These are phyloP conservation scores for Leptinotarsa lineolata DNA, from an alignment of 1,140 invertebrate genomes.

Conservation along the genomic window DNA sequence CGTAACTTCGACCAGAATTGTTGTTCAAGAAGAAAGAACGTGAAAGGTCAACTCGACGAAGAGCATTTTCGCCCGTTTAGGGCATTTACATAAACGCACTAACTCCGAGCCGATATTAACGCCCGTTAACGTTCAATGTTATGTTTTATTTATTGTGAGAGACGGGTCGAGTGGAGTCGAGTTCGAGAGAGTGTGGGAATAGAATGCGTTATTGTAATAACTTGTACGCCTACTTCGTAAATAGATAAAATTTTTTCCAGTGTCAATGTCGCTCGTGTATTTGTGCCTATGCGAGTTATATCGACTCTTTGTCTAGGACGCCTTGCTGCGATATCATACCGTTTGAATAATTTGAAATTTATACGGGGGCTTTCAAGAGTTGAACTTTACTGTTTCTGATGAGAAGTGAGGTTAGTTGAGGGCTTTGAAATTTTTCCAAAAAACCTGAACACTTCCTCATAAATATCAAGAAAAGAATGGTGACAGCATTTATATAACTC, in stretches of 20 bases:
- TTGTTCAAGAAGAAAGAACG: background rate
- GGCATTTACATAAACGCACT: slow-evolving; percentile 4
- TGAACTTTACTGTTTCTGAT: too few species aligned
- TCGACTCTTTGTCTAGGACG: background rate
- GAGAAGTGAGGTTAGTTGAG: too few species aligned
- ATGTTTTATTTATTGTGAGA: slow-evolving; percentile 9
- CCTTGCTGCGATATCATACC: background rate
- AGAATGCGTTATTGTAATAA: slow-evolving; percentile 8
- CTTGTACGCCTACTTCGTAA: slow-evolving; percentile 4
- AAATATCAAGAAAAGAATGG: too few species aligned
- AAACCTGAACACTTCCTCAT: too few species aligned
- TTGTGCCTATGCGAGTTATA: background rate
- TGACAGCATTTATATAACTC: too few species aligned
- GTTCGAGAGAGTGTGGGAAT: background rate
- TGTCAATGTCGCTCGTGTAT: slow-evolving; percentile 2
- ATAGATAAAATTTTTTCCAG: slow-evolving; percentile 9
- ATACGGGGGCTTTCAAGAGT: background rate
- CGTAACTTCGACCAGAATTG: background rate
- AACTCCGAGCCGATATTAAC: slow-evolving; percentile 4
- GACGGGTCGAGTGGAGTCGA: background rate
- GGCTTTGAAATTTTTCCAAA: too few species aligned
- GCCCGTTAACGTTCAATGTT: background rate
- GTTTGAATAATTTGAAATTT: background rate
- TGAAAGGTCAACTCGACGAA: slow-evolving; percentile 2
- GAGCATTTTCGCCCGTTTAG: slow-evolving; percentile 5